Evolutionary conservation across 2,113 vertebrate genomes (phyloP).

Genomic region (Notothenia rossii): DNA sequence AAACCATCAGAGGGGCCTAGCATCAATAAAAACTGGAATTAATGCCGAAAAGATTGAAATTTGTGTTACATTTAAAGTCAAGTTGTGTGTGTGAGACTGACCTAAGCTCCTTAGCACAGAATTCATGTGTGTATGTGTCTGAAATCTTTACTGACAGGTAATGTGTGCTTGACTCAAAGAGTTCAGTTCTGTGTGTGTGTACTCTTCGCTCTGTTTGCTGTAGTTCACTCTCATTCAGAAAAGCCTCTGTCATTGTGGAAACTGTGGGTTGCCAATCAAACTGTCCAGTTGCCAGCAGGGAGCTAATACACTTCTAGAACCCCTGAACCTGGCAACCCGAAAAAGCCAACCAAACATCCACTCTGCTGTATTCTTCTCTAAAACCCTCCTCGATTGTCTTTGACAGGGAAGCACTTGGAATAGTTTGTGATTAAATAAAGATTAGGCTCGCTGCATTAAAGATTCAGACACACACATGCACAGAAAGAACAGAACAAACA

Average conservation of each 20-base stretch:
- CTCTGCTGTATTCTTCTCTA: constrained; percentile 28
- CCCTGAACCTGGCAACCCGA: constrained; percentile 71
- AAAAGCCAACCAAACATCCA: constrained; percentile 59
- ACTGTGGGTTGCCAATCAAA: constrained; percentile 41
- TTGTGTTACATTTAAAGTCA: too few species aligned
- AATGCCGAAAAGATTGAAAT: constrained; percentile 31
- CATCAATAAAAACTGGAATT: constrained; percentile 20
- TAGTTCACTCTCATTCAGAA: constrained; percentile 52
- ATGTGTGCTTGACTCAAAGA: constrained; percentile 11
- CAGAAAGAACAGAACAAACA: too few species aligned
- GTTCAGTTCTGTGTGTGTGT: constrained; percentile 34
- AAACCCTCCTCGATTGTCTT: constrained; percentile 11
- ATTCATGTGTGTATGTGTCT: neutral
- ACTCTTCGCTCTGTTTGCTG: constrained; percentile 46
- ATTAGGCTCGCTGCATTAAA: constrained; percentile 77
- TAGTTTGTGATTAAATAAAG: constrained; percentile 81
- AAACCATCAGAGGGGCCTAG: neutral
- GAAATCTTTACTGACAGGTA: constrained; percentile 13
- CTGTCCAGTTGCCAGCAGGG: constrained; percentile 22
- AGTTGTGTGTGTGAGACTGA: neutral
- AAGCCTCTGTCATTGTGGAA: constrained; percentile 50
- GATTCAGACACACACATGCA: constrained; percentile 46
- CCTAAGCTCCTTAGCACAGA: neutral
- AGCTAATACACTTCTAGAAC: constrained; percentile 41
- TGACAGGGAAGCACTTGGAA: constrained; percentile 69